Conservation (phyloP, 2,888 invertebrate genomes). For the Leptopilina myrica region DNA sequence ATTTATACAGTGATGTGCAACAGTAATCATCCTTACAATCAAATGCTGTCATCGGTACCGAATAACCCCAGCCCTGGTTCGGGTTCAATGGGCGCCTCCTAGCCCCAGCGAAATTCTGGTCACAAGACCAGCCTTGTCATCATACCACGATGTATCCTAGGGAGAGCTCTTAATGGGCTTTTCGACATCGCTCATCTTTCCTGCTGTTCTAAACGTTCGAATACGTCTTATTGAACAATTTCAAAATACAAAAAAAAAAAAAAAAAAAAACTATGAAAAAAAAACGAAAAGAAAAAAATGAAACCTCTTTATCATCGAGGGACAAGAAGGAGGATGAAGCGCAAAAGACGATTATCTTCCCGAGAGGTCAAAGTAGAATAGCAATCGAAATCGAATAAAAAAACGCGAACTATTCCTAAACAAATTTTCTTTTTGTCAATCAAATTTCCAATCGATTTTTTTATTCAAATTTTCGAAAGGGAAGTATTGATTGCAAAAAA, state of each 20-base stretch:
- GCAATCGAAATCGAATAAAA: slow-evolving; percentile 16
- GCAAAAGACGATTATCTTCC: slow-evolving; percentile 5
- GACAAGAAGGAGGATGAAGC: not conserved
- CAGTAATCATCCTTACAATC: slow-evolving; percentile 90
- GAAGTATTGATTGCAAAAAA: not conserved
- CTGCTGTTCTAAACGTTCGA: slow-evolving; percentile 49
- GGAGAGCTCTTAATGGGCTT: slow-evolving; percentile 69
- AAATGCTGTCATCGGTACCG: slow-evolving; percentile 66
- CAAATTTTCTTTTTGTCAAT: not conserved
- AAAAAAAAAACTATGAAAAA: not conserved
- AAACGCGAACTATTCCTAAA: not conserved
- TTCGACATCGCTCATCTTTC: slow-evolving; percentile 65
- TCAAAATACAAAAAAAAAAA: no score
- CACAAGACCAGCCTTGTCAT: slow-evolving; percentile 67
- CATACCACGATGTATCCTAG: slow-evolving; percentile 71
- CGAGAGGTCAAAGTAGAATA: slow-evolving; percentile 21
- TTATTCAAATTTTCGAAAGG: not conserved
- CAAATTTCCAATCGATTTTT: not conserved
- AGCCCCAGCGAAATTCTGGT: slow-evolving; percentile 74
- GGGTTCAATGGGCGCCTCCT: slow-evolving; percentile 73
- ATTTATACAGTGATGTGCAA: slow-evolving; percentile 96
- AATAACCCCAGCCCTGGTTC: slow-evolving; percentile 63
- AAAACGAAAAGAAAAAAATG: not conserved
- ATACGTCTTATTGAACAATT: slow-evolving; percentile 46
- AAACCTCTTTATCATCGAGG: not conserved